Conservation (phyloP, 2,797 vertebrate genomes). For the Calcarius lapponicus region DNA sequence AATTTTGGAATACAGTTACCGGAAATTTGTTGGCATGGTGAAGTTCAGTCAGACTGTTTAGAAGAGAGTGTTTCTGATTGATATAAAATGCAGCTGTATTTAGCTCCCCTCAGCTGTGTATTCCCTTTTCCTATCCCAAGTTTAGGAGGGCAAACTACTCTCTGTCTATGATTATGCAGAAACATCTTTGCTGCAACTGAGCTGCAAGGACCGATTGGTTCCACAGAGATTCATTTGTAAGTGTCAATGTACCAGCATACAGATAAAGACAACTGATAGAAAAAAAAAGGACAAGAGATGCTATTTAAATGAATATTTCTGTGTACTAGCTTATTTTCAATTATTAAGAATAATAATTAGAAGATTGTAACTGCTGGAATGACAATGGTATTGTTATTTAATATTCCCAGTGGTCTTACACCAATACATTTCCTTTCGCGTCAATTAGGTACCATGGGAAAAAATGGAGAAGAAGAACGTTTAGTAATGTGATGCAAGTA, state of each 20-base stretch:
- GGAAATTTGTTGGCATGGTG: background rate
- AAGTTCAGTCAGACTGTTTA: background rate
- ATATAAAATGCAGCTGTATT: background rate
- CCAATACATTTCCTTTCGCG: background rate
- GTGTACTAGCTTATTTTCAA: background rate
- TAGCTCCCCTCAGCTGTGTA: background rate
- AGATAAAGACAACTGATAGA: background rate
- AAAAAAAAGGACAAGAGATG: background rate
- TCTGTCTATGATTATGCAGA: background rate
- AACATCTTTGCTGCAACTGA: background rate
- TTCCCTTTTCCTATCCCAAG: background rate
- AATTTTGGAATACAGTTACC: background rate
- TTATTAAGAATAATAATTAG: background rate
- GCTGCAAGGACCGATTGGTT: conserved; percentile 1
- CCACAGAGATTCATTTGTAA: background rate
- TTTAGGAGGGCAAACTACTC: background rate
- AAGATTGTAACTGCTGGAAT: background rate
- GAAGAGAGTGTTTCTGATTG: background rate
- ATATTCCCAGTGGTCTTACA: background rate
- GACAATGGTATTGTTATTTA: background rate
- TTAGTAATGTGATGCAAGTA: background rate
- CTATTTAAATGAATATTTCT: background rate
- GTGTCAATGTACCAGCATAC: background rate
- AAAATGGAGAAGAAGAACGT: background rate
- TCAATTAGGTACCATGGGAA: background rate